phyloP scores from a whole-genome alignment of 2,113 vertebrate species.

The Cynoglossus semilaevis region DNA sequence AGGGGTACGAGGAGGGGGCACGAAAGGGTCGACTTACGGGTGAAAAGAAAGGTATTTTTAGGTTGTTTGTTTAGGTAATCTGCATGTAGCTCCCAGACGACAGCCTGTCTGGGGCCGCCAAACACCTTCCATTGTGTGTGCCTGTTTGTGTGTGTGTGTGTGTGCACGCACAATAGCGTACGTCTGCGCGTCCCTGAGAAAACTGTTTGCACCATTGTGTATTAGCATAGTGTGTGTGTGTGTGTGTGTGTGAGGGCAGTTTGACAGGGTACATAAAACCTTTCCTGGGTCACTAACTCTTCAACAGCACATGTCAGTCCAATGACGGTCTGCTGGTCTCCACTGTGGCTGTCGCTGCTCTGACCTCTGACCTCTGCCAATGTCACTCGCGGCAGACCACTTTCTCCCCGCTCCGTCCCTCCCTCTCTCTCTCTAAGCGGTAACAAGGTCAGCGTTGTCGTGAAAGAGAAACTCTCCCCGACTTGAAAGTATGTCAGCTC shows the following conservation, averaged over 20 bases:
- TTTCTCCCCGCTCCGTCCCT: background rate
- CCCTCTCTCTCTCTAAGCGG: slow-evolving; percentile 4
- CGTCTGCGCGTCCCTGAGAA: slow-evolving; percentile 37
- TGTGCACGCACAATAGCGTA: background rate
- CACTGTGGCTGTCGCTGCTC: slow-evolving; percentile 48
- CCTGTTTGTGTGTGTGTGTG: slow-evolving; percentile 31
- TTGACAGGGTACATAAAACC: slow-evolving; percentile 38
- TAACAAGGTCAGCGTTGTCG: slow-evolving; percentile 44
- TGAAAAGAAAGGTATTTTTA: slow-evolving; percentile 72
- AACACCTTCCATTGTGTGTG: slow-evolving; percentile 73
- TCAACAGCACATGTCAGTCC: slow-evolving; percentile 56
- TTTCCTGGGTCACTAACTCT: slow-evolving; percentile 50
- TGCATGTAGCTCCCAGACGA: slow-evolving; percentile 62
- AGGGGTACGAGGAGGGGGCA: slow-evolving; percentile 9
- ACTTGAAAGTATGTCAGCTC: slow-evolving; percentile 40
- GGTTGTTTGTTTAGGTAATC: slow-evolving; percentile 75
- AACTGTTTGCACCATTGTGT: slow-evolving; percentile 23
- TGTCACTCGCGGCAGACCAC: slow-evolving; percentile 32
- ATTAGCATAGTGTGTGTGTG: background rate
- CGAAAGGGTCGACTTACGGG: slow-evolving; percentile 19
- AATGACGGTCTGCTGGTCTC: slow-evolving; percentile 34
- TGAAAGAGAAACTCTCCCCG: slow-evolving; percentile 30
- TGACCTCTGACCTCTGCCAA: slow-evolving; percentile 51
- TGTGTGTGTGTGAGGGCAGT: slow-evolving; percentile 9
- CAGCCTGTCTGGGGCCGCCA: slow-evolving; percentile 74